phyloP scores from a whole-genome alignment of 2,888 invertebrate genomes.

The Antheraea yamamai region DNA sequence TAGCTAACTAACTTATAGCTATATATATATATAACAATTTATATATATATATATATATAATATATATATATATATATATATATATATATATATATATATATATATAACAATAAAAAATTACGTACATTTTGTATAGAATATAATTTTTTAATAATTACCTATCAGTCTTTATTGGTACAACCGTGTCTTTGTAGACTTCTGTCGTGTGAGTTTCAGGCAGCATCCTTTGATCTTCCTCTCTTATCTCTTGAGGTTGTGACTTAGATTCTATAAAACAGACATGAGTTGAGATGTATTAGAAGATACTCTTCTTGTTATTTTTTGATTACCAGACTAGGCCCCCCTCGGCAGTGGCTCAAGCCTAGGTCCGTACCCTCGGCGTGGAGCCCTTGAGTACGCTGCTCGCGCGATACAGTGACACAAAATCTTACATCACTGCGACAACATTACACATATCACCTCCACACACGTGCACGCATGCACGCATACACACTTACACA shows the following conservation, averaged over 20 bases:
- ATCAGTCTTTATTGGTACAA: slow-evolving; percentile 45
- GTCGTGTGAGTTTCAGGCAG: slow-evolving; percentile 39
- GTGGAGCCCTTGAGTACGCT: too few species aligned
- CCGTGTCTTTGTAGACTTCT: slow-evolving; percentile 63
- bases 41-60: neutral
- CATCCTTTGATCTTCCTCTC: slow-evolving; percentile 65
- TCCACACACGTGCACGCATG: too few species aligned
- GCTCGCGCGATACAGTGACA: too few species aligned
- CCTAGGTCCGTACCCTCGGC: too few species aligned
- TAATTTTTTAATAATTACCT: slow-evolving; percentile 14
- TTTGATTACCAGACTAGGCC: too few species aligned
- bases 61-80: neutral
- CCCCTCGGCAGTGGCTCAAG: too few species aligned
- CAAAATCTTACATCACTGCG: too few species aligned
- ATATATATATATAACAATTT: too few species aligned
- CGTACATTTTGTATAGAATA: neutral
- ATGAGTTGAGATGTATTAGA: neutral
- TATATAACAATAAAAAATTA: neutral
- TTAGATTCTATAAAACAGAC: slow-evolving; percentile 41
- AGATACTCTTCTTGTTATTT: neutral
- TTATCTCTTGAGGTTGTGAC: slow-evolving; percentile 27
- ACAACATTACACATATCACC: too few species aligned
- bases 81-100: neutral
- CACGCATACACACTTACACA: too few species aligned
- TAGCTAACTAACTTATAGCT: slow-evolving; percentile 4